phyloP scores from a whole-genome alignment of 2,797 vertebrate genomes.

The Coregonus ussuriensis region DNA sequence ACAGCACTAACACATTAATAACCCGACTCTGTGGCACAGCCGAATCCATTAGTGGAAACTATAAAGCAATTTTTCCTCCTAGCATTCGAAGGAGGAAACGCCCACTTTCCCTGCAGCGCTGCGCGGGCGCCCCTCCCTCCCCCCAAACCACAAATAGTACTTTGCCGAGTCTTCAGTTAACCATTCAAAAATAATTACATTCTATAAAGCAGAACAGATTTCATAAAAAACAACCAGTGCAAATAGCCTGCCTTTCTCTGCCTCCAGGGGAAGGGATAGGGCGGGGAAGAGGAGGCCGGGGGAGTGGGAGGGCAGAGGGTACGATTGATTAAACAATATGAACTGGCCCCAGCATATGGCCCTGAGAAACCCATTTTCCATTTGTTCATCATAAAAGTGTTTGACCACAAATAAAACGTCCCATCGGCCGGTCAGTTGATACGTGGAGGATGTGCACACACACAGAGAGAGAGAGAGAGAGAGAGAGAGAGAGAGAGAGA shows the following conservation, averaged over 20 bases:
- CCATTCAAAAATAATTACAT: constrained; percentile 77
- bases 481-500: no score
- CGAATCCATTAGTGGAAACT: constrained; percentile 29
- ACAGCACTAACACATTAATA: constrained; percentile 11
- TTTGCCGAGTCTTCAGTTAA: no score
- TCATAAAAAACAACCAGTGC: constrained; percentile 23
- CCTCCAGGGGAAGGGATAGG: no score
- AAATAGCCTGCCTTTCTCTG: no score
- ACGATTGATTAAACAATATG: constrained; percentile 24
- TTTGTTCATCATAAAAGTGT: constrained; percentile 28
- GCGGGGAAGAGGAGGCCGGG: not conserved
- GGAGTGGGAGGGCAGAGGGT: not conserved
- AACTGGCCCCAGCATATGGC: constrained; percentile 15
- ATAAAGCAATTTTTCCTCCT: not conserved
- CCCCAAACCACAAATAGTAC: no score
- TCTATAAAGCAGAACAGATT: constrained; percentile 81
- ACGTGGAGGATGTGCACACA: not conserved
- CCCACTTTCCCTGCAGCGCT: not conserved
- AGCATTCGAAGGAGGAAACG: not conserved
- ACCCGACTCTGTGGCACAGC: constrained; percentile 9
- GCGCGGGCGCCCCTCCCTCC: not conserved
- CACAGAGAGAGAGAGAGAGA: no score
- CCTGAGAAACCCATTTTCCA: constrained; percentile 18
- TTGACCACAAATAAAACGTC: constrained; percentile 11
- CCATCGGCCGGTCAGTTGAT: constrained; percentile 1